Evolutionary conservation across 2,888 invertebrate genomes (phyloP), one percentile per base, ranked within the genome.

Genomic region (Pterobdella sp.): DNA sequence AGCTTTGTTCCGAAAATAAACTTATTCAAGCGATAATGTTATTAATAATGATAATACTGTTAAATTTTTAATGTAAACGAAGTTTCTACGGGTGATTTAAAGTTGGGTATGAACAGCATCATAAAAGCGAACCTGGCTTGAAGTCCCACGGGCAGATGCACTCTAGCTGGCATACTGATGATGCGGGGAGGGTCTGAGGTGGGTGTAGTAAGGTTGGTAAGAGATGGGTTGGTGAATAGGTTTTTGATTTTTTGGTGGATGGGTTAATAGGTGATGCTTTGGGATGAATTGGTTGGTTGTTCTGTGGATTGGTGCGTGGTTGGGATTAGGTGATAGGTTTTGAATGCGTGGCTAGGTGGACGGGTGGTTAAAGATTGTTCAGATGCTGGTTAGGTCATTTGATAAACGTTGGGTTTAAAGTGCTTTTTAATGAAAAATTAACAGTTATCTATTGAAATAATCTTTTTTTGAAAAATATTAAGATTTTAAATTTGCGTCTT

Each of bases 101-200:
- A n/a, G n/a, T n/a, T n/a, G n/a, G n/a, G n/a, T n/a, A n/a, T n/a
- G n/a, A n/a, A n/a, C n/a, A n/a, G n/a, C n/a, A n/a, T n/a, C n/a
- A n/a, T n/a, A n/a, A n/a, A 56, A 7, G 26, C 60, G 3, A 49
- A 49, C 69, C 49, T 42, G 14, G 69, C 69, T n/a, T 32, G 52
- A 31, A 69, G 29, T 1, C 69, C 69, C 3, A 49, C 49, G 1
- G 69, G 69, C 2, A 69, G 52, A 52, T 69, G 49, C 52, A 52
- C 32, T 22, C 26, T 52, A 14, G 52, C 14, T 31, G 37, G 42
- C 52, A 69, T 69, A 10, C 49, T 52, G 49, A 69, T 42, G 69
- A 69, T 49, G 18, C 69, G 22, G 22, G 69, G 69, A 0, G 32
- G 52, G 31, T 69, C 69, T 69, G 69, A 1, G n/a, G n/a, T 7